Evolutionary conservation across 1,140 invertebrate species (phyloP), one percentile per base, ranked within the genome.

Genomic region (Homarus americanus): DNA sequence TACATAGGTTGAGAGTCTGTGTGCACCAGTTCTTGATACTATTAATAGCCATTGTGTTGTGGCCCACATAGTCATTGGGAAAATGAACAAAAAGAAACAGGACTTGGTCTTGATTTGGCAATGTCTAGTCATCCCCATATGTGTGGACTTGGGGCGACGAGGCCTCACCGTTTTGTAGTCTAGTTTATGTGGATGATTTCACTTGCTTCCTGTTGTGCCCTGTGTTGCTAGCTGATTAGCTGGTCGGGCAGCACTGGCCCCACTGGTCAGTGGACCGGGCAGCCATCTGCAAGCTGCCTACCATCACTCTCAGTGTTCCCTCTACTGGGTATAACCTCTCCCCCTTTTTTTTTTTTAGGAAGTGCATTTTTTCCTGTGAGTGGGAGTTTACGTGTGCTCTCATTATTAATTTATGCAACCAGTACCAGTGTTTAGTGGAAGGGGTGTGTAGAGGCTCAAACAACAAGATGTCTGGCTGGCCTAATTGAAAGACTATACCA

Each of bases 121-220:
- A 88, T 88, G 86, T 88, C 86, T 88, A 88, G 86, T 88, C 86
- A 88, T 82, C 72, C 76, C 78, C 86, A 69, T 82, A 80, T 63
- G 84, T 88, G 86, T 88, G 86, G 78, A 88, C 78, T 63, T 80
- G 49, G 86, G 78, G 78, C 76, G 53, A 63, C 66, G 73, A 79
- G 75, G 86, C 63, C 86, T 79, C 86, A 79, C 86, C 53, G 58
- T 88, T 88, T 88, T 88, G 86, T 88, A 88, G 86, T 88, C 76
- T 88, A 88, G 86, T 88, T 88, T 88, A 82, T 88, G 86, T 88
- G 78, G 76, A 82, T 88, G 76, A 88, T 82, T 82, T 88, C 86
- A 88, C 76, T 88, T 82, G 76, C 76, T 82, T 78, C 69, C 72
- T 80, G 75, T 82, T 79, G 86, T 82, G 41, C 73, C 85, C 58